These are phyloP conservation scores for Ormyrus nitidulus DNA, from an alignment of 2,888 invertebrate genomes.

Conservation along the genomic window DNA sequence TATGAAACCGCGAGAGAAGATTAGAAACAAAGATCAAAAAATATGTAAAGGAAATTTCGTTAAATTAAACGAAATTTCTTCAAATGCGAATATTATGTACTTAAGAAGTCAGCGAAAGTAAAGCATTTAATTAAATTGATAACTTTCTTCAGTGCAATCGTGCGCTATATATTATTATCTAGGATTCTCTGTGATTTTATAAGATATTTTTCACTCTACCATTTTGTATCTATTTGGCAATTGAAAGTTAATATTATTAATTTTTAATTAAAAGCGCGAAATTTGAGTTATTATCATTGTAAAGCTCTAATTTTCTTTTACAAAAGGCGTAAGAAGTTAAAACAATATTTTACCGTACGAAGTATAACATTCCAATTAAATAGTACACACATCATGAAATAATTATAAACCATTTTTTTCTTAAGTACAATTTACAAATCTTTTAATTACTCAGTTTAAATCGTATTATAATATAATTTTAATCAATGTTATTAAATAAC, in stretches of 20 bases:
- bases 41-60: constrained; percentile 33
- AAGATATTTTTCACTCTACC: constrained; percentile 43
- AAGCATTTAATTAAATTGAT: constrained; percentile 49
- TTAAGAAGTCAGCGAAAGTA: constrained; percentile 43
- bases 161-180: constrained; percentile 51
- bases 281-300: constrained; percentile 2
- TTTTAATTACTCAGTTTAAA: background rate
- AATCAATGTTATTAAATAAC: background rate
- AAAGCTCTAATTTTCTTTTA: background rate
- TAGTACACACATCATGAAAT: constrained; percentile 32
- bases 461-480: background rate
- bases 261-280: background rate
- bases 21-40: constrained; percentile 1
- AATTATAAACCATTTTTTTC: constrained; percentile 25
- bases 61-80: constrained; percentile 40
- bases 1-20: constrained; percentile 25
- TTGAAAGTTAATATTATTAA: constrained; percentile 28
- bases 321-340: constrained; percentile 7
- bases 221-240: constrained; percentile 21
- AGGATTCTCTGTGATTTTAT: constrained; percentile 54
- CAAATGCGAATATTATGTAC: constrained; percentile 47
- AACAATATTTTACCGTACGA: constrained; percentile 18
- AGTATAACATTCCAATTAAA: constrained; percentile 43
- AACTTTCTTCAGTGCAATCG: constrained; percentile 48
- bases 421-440: constrained; percentile 3